Conservation (phyloP, 2,113 vertebrate genomes). For the Mystacornis crossleyi region DNA sequence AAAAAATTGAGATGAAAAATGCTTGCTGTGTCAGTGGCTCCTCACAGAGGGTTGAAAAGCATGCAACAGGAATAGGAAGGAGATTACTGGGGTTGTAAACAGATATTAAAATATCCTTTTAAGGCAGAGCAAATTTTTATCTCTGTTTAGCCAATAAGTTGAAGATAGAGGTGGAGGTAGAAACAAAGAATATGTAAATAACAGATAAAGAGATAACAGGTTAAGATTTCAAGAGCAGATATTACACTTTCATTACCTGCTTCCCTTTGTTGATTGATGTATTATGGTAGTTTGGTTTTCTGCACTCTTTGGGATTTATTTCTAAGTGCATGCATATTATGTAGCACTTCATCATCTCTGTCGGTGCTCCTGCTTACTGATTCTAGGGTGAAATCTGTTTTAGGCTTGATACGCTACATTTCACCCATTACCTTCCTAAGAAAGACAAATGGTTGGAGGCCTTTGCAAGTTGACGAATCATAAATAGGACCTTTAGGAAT, state of each 20-base stretch:
- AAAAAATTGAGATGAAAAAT: not conserved
- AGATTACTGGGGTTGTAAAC: not conserved
- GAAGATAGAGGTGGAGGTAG: not conserved
- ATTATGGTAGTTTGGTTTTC: not conserved
- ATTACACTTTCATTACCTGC: not conserved
- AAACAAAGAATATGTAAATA: not conserved
- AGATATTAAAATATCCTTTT: not conserved
- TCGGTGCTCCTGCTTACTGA: not conserved
- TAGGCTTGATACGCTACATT: not conserved
- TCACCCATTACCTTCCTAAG: not conserved
- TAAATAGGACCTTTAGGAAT: not conserved
- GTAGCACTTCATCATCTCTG: not conserved
- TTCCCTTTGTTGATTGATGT: not conserved
- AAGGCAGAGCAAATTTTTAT: not conserved
- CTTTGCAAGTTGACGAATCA: not conserved
- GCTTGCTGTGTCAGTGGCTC: not conserved
- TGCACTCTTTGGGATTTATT: slow-evolving; percentile 9
- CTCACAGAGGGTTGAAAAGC: not conserved
- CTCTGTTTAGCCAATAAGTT: not conserved
- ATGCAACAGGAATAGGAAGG: not conserved
- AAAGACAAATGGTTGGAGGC: not conserved
- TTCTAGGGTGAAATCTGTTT: not conserved
- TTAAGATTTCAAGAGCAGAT: not conserved
- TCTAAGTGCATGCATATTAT: not conserved
- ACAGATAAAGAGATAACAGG: not conserved